Base-by-base conservation (phyloP, 2,797 vertebrate species). In the Enteromius unitaeniatus region DNA sequence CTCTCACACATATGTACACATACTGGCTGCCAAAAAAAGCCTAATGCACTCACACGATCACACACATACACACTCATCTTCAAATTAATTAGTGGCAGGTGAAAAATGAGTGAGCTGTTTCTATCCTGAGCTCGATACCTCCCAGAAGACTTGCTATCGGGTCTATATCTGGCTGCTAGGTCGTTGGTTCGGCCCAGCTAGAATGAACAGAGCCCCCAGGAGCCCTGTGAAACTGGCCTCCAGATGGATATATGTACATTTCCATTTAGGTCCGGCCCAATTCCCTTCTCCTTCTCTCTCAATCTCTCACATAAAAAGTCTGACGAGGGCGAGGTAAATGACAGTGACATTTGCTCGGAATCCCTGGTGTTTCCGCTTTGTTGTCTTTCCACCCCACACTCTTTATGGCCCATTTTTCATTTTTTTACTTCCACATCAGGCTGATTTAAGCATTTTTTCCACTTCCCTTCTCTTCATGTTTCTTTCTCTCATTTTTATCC, bases 31-130 rank as follows among this genome's bases (percentile, higher is more conserved):
- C 28, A 64, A 34, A 74, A 72, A 62, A 21, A 69, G 17, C 76
- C 75, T 47, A 42, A 65, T 70, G 69, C 72, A 64, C 76, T 70
- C 60, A n/a, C 37, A 58, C 79, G 21, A 53, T 79, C 83, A 7
- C 77, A 78, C 82, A 65, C 82, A 75, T 47, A 51, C 26, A 28
- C 15, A 84, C 89, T 89, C 91, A 91, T 92, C 91, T 88, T 84
- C 86, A 91, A 94, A 94, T 94, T 93, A 94, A 95, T 96, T 95
- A 94, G 92, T 76, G 23, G 81, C 88, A 93, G 93, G 93, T 94
- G 93, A 94, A 91, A 88, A 83, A 91, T 90, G 90, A 83, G 85
- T 82, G 86, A 92, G 93, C 94, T 85, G 90, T 87, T 91, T 92
- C 88, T 92, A 86, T 91, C 88, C 92, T 90, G 91, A 94, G 93